Evolutionary conservation across 2,113 vertebrate species (phyloP).

Genomic region (Misgurnus mizolepis): DNA sequence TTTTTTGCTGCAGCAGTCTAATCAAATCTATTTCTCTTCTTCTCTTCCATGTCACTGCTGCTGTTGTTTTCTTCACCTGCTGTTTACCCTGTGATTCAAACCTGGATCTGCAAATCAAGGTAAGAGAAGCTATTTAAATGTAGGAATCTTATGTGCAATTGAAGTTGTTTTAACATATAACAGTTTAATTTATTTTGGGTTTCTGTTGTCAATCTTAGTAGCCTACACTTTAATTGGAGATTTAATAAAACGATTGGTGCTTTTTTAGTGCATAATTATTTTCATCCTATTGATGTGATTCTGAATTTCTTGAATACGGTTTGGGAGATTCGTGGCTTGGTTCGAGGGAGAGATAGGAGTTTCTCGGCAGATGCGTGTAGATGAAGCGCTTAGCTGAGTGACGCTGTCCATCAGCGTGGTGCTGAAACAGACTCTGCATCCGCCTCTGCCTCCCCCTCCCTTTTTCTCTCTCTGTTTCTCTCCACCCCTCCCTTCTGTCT

Average conservation of each 20-base stretch:
- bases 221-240: too few relatives aligned
- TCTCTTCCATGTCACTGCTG: slow-evolving; percentile 53
- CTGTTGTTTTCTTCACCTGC: slow-evolving; percentile 42
- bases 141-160: too few relatives aligned
- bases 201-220: too few relatives aligned
- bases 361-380: too few relatives aligned
- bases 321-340: slow-evolving; percentile 8
- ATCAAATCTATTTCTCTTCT: slow-evolving; percentile 54
- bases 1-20: slow-evolving; percentile 55
- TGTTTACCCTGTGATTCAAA: slow-evolving; percentile 40
- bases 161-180: too few relatives aligned
- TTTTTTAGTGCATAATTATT: too few relatives aligned
- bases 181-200: too few relatives aligned
- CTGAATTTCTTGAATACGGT: too few relatives aligned
- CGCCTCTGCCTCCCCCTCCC: slow-evolving; percentile 52
- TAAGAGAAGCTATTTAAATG: slow-evolving; percentile 60
- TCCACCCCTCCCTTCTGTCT: neutral
- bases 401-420: slow-evolving; percentile 75
- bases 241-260: too few relatives aligned
- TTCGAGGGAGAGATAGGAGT: slow-evolving; percentile 54
- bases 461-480: slow-evolving; percentile 41
- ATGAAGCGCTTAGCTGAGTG: slow-evolving; percentile 66
- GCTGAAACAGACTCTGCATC: slow-evolving; percentile 66
- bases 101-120: slow-evolving; percentile 66
- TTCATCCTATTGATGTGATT: too few relatives aligned